phyloP scores from a whole-genome alignment of 2,113 vertebrate species.

The Ptyas mucosa region DNA sequence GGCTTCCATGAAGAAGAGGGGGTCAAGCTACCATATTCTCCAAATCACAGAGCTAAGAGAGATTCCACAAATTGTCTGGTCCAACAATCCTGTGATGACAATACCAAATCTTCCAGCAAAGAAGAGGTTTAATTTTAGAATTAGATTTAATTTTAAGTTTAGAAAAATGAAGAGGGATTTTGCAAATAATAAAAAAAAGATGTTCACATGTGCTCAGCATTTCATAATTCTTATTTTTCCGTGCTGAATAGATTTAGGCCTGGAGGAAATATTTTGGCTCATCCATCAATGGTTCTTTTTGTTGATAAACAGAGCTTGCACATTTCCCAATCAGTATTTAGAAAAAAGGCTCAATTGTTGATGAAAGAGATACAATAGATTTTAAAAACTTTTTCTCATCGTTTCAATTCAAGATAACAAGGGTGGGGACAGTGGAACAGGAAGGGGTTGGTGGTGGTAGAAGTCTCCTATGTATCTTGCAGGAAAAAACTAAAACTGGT shows the following conservation, averaged over 20 bases:
- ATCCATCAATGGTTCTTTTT: not conserved
- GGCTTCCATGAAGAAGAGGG: too few relatives aligned
- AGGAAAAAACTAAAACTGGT: conserved; percentile 7
- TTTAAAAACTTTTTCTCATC: conserved; percentile 11
- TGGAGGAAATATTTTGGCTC: not conserved
- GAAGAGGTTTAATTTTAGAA: not conserved
- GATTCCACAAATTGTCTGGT: not conserved
- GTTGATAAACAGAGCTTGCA: not conserved
- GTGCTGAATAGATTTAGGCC: not conserved
- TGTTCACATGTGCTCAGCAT: not conserved
- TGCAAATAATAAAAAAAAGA: not conserved
- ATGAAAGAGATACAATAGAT: not conserved
- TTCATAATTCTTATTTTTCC: not conserved
- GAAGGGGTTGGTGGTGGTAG: not conserved
- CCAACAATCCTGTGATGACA: not conserved
- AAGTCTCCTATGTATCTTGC: not conserved
- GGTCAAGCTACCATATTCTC: too few relatives aligned
- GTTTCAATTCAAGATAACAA: not conserved
- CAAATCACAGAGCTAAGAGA: not conserved
- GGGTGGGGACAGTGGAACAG: not conserved
- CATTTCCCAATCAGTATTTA: not conserved
- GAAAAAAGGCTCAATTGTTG: not conserved
- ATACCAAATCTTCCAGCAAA: not conserved
- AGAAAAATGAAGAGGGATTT: not conserved
- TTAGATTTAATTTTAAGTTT: not conserved